Conservation (phyloP, 1,140 invertebrate species). For the Uloborus diversus region DNA sequence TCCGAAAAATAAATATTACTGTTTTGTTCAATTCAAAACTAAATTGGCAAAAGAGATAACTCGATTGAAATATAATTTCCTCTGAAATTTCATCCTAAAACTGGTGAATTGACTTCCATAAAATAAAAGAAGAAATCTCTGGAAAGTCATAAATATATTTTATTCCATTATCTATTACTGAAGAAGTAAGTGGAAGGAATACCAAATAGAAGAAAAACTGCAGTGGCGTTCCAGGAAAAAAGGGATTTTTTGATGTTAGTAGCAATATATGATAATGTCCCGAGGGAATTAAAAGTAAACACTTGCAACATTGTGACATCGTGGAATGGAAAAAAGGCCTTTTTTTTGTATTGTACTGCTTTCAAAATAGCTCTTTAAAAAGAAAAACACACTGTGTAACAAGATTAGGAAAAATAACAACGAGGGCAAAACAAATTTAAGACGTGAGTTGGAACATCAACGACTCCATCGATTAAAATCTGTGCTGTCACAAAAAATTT, state of each 20-base stretch:
- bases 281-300: background rate
- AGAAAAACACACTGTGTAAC: constrained; percentile 32
- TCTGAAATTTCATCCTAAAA: no score
- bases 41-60: no score
- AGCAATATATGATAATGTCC: constrained; percentile 17
- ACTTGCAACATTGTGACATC: constrained; percentile 14
- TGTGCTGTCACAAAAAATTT: constrained; percentile 21
- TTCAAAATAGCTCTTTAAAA: constrained; percentile 27
- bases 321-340: constrained; percentile 13
- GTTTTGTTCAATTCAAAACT: no score
- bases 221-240: background rate
- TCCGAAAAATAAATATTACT: no score
- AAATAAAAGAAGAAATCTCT: no score
- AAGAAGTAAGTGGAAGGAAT: constrained; percentile 16
- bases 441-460: constrained; percentile 30
- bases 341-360: background rate
- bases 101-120: no score
- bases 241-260: constrained; percentile 17
- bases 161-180: no score
- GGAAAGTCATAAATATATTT: no score
- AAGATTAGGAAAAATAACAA: constrained; percentile 27
- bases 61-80: no score
- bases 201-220: constrained; percentile 2
- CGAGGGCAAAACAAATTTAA: constrained; percentile 1
- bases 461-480: constrained; percentile 33